These are phyloP conservation scores for Varecia variegata DNA, from an alignment of 2,797 vertebrate genomes.

Conservation along the genomic window DNA sequence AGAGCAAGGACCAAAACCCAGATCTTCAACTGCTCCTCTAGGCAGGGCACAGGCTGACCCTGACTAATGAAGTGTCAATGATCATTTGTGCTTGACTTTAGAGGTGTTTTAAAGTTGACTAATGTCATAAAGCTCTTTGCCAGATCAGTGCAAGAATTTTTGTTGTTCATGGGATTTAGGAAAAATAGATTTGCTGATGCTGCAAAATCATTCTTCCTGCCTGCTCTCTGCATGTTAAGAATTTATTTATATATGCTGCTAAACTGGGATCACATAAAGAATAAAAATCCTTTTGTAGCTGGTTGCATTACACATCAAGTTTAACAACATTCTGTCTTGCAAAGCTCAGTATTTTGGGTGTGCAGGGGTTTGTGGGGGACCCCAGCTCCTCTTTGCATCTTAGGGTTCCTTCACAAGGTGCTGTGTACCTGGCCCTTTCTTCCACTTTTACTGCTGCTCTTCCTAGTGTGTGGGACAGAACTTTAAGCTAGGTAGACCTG, in stretches of 20 bases:
- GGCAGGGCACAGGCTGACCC: neutral
- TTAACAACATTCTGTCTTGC: neutral
- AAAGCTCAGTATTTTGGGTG: neutral
- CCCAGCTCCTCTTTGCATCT: neutral
- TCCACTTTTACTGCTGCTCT: neutral
- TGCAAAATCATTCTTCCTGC: neutral
- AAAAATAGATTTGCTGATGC: slow-evolving; percentile 38
- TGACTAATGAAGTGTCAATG: neutral
- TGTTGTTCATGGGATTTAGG: neutral
- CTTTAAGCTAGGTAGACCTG: neutral
- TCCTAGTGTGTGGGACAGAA: neutral
- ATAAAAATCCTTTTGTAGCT: neutral
- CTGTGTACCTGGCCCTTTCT: neutral
- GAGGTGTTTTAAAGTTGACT: neutral
- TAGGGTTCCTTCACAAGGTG: neutral
- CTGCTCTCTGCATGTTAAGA: neutral
- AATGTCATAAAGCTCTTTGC: neutral
- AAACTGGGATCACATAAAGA: neutral
- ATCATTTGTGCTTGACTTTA: neutral
- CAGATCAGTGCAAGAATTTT: neutral
- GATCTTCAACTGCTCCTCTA: neutral
- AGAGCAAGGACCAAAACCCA: neutral
- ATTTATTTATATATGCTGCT: neutral
- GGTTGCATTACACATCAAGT: neutral
- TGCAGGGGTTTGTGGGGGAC: neutral